Evolutionary conservation across 1,140 invertebrate genomes (phyloP).

Genomic region (Calliphora vicina): DNA sequence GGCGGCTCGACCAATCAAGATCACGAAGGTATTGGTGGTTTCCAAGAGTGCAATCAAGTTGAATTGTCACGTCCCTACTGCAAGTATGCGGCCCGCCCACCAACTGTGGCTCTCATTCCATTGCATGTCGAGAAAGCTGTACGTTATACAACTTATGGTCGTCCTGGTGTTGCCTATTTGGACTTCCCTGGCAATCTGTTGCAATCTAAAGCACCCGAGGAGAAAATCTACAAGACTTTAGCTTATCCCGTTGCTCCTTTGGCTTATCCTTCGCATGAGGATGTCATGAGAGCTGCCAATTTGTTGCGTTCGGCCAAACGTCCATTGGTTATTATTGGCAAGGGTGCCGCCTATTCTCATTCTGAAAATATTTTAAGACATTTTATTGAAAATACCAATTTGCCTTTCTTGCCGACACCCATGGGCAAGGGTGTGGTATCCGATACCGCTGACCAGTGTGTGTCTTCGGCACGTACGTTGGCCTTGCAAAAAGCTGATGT

Average conservation of each 20-base stretch:
- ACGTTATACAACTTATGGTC: constrained; percentile 81
- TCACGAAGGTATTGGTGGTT: constrained; percentile 93
- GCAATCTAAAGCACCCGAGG: constrained; percentile 62
- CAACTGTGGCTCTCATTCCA: constrained; percentile 83
- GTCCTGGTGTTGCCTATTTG: constrained; percentile 87
- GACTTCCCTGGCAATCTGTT: constrained; percentile 90
- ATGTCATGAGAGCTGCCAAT: constrained; percentile 75
- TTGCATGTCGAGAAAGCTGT: constrained; percentile 93
- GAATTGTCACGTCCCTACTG: constrained; percentile 84
- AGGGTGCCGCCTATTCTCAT: constrained; percentile 86
- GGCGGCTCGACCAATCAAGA: constrained; percentile 89
- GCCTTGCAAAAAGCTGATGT: constrained; percentile 90
- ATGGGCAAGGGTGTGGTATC: constrained; percentile 97
- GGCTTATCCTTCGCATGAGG: constrained; percentile 71
- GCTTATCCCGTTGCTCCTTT: constrained; percentile 70
- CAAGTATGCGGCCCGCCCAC: constrained; percentile 90
- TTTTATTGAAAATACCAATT: constrained; percentile 74
- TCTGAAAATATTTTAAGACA: constrained; percentile 77
- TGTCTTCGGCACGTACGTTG: constrained; percentile 84
- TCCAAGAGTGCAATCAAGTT: constrained; percentile 94
- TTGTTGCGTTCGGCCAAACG: constrained; percentile 76
- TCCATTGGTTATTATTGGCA: constrained; percentile 92
- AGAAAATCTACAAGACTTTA: constrained; percentile 58
- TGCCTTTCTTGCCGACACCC: constrained; percentile 93
- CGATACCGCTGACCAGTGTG: constrained; percentile 79